Percentiles rank a stretch among this genome's conserved stretches.
These are phyloP conservation scores for Canis aureus DNA, from an alignment of 2,113 vertebrate genomes.

Conservation along the genomic window DNA sequence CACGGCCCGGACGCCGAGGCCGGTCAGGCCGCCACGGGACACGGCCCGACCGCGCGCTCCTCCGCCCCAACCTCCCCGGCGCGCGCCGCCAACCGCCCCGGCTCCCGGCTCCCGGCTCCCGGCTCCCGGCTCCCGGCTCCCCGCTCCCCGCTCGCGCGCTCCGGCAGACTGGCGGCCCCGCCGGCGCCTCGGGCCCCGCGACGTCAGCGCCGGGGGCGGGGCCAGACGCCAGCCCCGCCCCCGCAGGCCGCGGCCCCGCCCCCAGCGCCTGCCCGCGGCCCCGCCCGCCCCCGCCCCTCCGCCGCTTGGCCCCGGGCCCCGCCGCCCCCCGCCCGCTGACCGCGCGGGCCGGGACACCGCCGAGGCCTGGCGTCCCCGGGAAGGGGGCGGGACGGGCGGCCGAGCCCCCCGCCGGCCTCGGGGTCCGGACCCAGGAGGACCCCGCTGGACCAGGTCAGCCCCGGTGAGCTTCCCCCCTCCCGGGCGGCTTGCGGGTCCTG, in stretches of 20 bases:
- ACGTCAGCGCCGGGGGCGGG: constrained; percentile 71
- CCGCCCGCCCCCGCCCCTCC: neutral
- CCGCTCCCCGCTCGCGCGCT: neutral
- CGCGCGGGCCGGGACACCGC: fast-evolving
- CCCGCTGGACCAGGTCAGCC: neutral
- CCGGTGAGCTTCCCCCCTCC: neutral
- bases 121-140: too few species aligned
- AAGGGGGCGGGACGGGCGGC: neutral
- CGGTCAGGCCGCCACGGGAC: constrained; percentile 33
- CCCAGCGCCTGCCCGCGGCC: neutral
- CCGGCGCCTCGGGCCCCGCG: neutral
- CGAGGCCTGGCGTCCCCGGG: neutral
- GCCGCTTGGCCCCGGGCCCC: fast-evolving
- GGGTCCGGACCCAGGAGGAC: neutral
- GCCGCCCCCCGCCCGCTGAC: fast-evolving
- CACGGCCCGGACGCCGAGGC: constrained; percentile 45
- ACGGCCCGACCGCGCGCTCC: constrained; percentile 9
- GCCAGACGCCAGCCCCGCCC: constrained; percentile 7
- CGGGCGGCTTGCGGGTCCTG: neutral
- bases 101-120: neutral
- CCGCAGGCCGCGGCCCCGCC: neutral
- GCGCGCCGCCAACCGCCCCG: constrained; percentile 58
- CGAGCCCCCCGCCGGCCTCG: neutral
- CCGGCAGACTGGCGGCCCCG: neutral
- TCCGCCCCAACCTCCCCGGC: constrained; percentile 55